Percentiles rank a stretch among this genome's conserved stretches.
These are phyloP conservation scores for Chrysopa pallens DNA, from an alignment of 1,140 invertebrate species.

Conservation along the genomic window DNA sequence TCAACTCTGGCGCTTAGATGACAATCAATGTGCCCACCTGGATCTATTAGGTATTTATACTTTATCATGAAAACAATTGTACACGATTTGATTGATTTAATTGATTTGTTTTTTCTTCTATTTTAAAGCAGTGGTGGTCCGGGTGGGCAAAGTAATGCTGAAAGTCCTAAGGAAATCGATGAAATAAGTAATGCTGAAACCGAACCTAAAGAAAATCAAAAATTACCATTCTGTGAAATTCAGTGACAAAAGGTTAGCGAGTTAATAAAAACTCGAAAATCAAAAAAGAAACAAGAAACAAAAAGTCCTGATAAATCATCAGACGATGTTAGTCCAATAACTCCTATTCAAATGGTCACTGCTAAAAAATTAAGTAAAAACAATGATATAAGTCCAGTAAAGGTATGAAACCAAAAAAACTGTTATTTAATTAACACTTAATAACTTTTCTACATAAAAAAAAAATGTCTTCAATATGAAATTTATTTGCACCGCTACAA, in stretches of 20 bases:
- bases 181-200: conserved; percentile 30
- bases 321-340: neutral
- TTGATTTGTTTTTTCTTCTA: conserved; percentile 4
- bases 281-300: conserved; percentile 13
- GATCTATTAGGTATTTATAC: conserved; percentile 26
- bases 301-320: neutral
- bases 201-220: conserved; percentile 31
- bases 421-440: no score
- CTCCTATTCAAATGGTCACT: neutral
- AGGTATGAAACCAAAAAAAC: neutral
- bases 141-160: conserved; percentile 27
- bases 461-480: no score
- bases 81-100: neutral
- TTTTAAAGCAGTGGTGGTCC: conserved; percentile 18
- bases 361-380: neutral
- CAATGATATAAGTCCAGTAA: neutral
- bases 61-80: neutral
- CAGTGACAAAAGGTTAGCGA: conserved; percentile 43
- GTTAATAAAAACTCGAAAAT: conserved; percentile 25
- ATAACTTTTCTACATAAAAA: no score
- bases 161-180: conserved; percentile 31
- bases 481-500: no score
- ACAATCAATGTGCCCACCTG: conserved; percentile 65
- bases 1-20: conserved; percentile 76
- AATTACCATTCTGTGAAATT: conserved; percentile 47